A percentile compares a stretch with the other conserved stretches of the same genome.
phyloP scores from a whole-genome alignment of 1,140 invertebrate species.

The Epicauta chinensis region DNA sequence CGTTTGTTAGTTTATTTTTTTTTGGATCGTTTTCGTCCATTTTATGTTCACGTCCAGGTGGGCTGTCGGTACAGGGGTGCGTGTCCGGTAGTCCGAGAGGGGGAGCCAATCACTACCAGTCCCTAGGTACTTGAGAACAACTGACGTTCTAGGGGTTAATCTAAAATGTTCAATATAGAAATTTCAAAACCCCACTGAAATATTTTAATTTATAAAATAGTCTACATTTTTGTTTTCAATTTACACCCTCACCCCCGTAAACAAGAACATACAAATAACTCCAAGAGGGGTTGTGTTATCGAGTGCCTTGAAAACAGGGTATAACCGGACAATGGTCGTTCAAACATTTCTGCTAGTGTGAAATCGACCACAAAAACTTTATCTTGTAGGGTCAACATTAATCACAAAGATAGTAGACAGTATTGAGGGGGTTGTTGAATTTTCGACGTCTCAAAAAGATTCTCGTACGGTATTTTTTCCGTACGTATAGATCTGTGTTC shows the following conservation, averaged over 20 bases:
- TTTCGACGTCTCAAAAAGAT: too few species aligned
- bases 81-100: conserved; percentile 19
- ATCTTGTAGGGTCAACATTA: conserved; percentile 12
- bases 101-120: conserved; percentile 21
- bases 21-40: conserved; percentile 4
- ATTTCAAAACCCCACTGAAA: too few species aligned
- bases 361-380: conserved; percentile 17
- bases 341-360: conserved; percentile 1
- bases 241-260: too few species aligned
- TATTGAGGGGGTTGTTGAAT: too few species aligned
- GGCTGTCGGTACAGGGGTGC: conserved; percentile 6
- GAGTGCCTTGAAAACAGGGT: neutral
- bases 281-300: conserved; percentile 5
- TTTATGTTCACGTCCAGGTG: conserved; percentile 11
- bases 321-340: conserved; percentile 16
- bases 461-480: too few species aligned
- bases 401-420: neutral
- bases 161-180: too few species aligned
- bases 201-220: too few species aligned
- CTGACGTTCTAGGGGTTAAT: conserved; percentile 2
- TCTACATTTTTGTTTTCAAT: too few species aligned
- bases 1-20: too few species aligned
- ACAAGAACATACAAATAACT: too few species aligned
- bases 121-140: conserved; percentile 14
- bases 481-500: too few species aligned